Percentiles rank a stretch among this genome's conserved stretches.
These are phyloP conservation scores for Ctenopoma kingsleyae DNA, from an alignment of 2,797 vertebrate genomes.

Conservation along the genomic window DNA sequence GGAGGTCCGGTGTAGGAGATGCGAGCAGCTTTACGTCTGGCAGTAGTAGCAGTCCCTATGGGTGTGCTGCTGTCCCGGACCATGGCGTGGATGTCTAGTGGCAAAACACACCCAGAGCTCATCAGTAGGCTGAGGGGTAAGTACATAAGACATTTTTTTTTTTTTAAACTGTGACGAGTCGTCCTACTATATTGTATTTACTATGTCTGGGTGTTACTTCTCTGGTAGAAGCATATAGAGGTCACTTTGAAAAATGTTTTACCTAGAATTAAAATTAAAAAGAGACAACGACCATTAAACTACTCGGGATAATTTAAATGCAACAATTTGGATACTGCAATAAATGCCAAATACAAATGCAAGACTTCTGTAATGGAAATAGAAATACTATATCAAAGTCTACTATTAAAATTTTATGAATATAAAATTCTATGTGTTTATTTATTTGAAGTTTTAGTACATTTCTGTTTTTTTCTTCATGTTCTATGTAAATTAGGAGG, in stretches of 20 bases:
- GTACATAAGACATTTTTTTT: not conserved
- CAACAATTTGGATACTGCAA: no score
- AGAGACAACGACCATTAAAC: no score
- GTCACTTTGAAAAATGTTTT: no score
- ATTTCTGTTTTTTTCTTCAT: not conserved
- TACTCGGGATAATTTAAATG: no score
- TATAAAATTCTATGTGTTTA: no score
- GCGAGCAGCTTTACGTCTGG: conserved; percentile 75
- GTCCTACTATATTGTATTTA: not conserved
- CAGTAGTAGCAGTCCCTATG: conserved; percentile 86
- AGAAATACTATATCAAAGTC: not conserved
- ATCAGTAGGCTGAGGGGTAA: conserved; percentile 90
- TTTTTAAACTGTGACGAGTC: no score
- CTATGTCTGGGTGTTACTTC: not conserved
- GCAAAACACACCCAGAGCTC: conserved; percentile 90
- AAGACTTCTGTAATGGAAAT: not conserved
- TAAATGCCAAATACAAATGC: no score
- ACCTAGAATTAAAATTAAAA: no score
- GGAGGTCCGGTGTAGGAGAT: conserved; percentile 80
- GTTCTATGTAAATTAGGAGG: not conserved
- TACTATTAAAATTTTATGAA: no score
- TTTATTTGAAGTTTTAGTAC: no score
- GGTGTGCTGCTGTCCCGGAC: conserved; percentile 90
- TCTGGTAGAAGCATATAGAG: no score
- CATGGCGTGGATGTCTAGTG: conserved; percentile 94